Evolutionary conservation across 2,888 invertebrate species (phyloP).

Genomic region (Agrochola macilenta): DNA sequence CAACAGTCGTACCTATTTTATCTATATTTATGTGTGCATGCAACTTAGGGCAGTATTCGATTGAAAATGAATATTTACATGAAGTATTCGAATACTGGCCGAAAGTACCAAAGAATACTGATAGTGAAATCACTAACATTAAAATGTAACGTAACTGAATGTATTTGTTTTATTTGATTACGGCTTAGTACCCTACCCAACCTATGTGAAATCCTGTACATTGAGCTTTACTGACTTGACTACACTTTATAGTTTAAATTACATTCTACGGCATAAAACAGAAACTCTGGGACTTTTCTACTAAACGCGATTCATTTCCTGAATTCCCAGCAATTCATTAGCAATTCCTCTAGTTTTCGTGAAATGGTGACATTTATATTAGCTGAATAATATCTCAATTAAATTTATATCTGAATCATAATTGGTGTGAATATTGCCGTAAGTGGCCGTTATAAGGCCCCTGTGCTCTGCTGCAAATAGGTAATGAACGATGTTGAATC

Average conservation of each 20-base stretch:
- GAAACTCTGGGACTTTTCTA: background rate
- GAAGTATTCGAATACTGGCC: conserved; percentile 68
- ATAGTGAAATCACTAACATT: conserved; percentile 68
- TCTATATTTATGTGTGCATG: conserved; percentile 51
- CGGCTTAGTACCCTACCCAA: background rate
- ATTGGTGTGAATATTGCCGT: no score
- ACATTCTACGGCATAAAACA: background rate
- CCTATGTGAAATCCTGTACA: background rate
- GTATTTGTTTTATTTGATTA: conserved; percentile 39
- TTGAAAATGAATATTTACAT: conserved; percentile 46
- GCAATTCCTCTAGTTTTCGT: no score
- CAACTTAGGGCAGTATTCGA: conserved; percentile 63
- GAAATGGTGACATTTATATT: no score
- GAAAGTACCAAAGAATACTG: conserved; percentile 78
- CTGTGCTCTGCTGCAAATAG: background rate
- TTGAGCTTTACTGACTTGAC: background rate
- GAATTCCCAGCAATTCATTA: no score
- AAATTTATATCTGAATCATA: no score
- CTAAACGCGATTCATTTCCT: no score
- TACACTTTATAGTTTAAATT: background rate
- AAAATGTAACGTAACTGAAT: conserved; percentile 54
- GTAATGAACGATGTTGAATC: background rate
- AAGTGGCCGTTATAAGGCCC: no score
- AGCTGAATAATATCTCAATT: no score
- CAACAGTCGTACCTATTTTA: conserved; percentile 48